Evolutionary conservation across 92 coral and sea anemone species (phyloP), one percentile per base, ranked within the genome.

Genomic region (Nematostella vectensis): DNA sequence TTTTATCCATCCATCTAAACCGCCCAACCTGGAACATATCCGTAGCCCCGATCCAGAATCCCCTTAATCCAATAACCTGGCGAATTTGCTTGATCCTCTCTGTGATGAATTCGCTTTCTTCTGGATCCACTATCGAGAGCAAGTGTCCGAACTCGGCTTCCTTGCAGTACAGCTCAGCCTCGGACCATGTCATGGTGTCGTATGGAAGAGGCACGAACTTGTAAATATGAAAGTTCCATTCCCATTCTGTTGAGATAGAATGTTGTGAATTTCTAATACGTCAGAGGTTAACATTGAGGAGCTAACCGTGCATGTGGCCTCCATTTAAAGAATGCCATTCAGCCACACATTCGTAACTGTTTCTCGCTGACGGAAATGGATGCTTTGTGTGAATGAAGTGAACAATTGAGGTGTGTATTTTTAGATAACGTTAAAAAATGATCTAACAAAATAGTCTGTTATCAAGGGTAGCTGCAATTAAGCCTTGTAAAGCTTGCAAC

Each of bases 41-140:
- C 18, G 94, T 63, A 1, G 83, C 87, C 2, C 94, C 94, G 11
- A 84, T 84, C 94, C 94, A 84, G 30, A 79, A 61, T 39, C 72
- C 57, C 8, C 68, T 57, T 49, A 64, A 79, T 4, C 94, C 94
- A 51, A 73, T 48, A 9, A 70, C 55, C 25, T 57, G 70, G 11
- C 94, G 82, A 22, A 74, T 65, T 30, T 65, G 69, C 18, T 57
- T 53, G 22, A 84, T 55, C 45, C 83, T 68, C 8, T 79, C 78
- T 27, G 79, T 70, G 12, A 84, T 65, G 75, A 79, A 71, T 27
- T 77, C 50, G 61, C 75, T 79, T 59, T 84, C 94, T 22, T 57
- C 40, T 40, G 56, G 65, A 40, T 72, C 61, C 29, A 60, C 61
- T 37, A 79, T 55, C 27, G 79, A 80, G 18, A 70, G 63, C 36